These are phyloP conservation scores for Aspidiotus rigidus DNA, from an alignment of 2,888 invertebrate genomes.

Conservation along the genomic window DNA sequence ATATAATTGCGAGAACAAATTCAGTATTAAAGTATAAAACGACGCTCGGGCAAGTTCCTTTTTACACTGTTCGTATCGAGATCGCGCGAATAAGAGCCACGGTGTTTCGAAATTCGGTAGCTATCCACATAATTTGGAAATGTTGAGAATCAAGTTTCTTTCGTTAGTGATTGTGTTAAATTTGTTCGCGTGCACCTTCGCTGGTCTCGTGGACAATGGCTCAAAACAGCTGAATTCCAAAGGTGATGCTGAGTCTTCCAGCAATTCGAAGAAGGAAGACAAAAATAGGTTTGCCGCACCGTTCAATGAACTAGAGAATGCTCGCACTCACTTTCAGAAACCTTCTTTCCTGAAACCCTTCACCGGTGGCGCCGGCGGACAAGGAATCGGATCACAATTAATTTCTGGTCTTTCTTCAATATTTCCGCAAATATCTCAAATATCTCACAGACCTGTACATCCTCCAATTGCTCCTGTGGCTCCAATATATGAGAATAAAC, in stretches of 20 bases:
- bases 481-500: not conserved
- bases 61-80: slow-evolving; percentile 10
- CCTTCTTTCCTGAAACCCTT: not conserved
- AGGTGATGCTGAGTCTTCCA: not conserved
- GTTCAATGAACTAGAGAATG: not conserved
- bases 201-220: not conserved
- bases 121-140: not conserved
- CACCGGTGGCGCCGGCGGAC: too few species aligned
- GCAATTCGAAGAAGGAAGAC: not conserved
- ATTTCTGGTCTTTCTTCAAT: not conserved
- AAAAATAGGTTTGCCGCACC: not conserved
- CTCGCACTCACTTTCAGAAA: slow-evolving; percentile 8
- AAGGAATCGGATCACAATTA: not conserved
- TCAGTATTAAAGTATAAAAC: not conserved
- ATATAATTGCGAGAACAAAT: too few species aligned
- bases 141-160: not conserved
- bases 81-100: not conserved
- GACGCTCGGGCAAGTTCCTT: not conserved
- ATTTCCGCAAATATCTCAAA: too few species aligned
- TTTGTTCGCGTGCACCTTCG: slow-evolving; percentile 5
- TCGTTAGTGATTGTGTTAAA: not conserved
- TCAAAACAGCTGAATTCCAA: not conserved
- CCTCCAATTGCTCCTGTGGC: not conserved
- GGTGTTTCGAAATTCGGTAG: not conserved
- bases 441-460: too few species aligned